Base-by-base conservation (phyloP, 2,888 invertebrate species). In the Dascillus cervinus region DNA sequence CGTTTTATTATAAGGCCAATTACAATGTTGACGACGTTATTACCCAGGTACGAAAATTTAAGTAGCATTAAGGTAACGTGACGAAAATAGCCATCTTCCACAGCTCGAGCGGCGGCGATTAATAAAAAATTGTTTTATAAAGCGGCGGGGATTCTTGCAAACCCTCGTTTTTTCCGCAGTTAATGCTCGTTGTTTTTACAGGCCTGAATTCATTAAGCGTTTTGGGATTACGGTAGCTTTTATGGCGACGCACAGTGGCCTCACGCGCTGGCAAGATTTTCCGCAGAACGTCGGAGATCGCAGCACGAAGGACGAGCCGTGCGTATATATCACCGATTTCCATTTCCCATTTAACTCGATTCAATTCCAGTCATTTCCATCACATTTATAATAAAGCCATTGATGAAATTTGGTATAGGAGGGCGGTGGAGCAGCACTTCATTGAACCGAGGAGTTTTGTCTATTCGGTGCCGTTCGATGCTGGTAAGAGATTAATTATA, bases 41-140 rank as follows among this genome's bases (percentile, higher is more conserved):
- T 89, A 72, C 82, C 89, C 79, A 90, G 90, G 90, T 90, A 90
- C 80, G 72, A 78, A 79, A 69, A n/a, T n/a, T n/a, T n/a, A n/a
- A n/a, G n/a, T n/a, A n/a, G n/a, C n/a, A n/a, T n/a, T n/a, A n/a
- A n/a, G n/a, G n/a, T n/a, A n/a, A n/a, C n/a, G n/a, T n/a, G n/a
- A n/a, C n/a, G n/a, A n/a, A n/a, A n/a, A n/a, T n/a, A n/a, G n/a
- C n/a, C n/a, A n/a, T n/a, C n/a, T n/a, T n/a, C n/a, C n/a, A n/a
- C n/a, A n/a, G n/a, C n/a, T n/a, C n/a, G n/a, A n/a, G n/a, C n/a
- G n/a, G n/a, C n/a, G n/a, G n/a, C n/a, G n/a, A n/a, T n/a, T n/a
- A n/a, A n/a, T n/a, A n/a, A n/a, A n/a, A n/a, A n/a, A n/a, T n/a
- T n/a, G n/a, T n/a, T n/a, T n/a, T n/a, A n/a, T n/a, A n/a, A n/a